Percentiles rank a stretch among this genome's conserved stretches.
phyloP scores from a whole-genome alignment of 2,113 vertebrate species.

The Odocoileus virginianus region DNA sequence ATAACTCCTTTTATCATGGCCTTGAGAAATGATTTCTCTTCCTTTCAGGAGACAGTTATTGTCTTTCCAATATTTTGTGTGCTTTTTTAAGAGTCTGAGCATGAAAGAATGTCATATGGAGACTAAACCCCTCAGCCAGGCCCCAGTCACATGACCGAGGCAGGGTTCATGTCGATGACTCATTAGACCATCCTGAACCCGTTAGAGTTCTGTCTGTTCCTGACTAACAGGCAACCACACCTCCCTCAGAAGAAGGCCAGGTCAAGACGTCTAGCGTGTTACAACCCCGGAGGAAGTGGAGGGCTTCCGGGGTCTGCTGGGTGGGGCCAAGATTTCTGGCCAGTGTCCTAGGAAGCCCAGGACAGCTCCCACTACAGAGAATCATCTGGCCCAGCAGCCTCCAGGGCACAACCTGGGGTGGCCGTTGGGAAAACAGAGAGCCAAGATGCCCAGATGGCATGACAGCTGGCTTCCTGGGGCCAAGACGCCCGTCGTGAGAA shows the following conservation, averaged over 20 bases:
- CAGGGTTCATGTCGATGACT: background rate
- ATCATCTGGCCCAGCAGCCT: background rate
- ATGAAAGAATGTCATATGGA: background rate
- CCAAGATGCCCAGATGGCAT: background rate
- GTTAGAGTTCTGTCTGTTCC: background rate
- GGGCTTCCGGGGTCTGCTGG: background rate
- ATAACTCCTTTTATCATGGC: background rate
- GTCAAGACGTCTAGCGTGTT: fast-evolving
- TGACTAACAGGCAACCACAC: background rate
- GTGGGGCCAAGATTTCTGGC: background rate
- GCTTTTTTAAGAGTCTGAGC: background rate
- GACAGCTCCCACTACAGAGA: background rate
- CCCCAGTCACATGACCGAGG: background rate
- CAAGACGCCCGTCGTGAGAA: background rate
- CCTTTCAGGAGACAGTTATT: background rate
- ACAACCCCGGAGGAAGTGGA: no score
- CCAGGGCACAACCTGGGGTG: background rate
- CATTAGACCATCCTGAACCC: background rate
- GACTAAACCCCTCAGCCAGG: background rate
- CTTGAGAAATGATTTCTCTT: background rate
- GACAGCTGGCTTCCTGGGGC: background rate
- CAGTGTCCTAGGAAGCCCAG: background rate
- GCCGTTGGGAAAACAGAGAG: background rate
- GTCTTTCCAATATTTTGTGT: background rate
- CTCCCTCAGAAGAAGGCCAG: background rate